A percentile compares a stretch with the other conserved stretches of the same genome.
These are phyloP conservation scores for Albula glossodonta DNA, from an alignment of 2,113 vertebrate species.

Conservation along the genomic window DNA sequence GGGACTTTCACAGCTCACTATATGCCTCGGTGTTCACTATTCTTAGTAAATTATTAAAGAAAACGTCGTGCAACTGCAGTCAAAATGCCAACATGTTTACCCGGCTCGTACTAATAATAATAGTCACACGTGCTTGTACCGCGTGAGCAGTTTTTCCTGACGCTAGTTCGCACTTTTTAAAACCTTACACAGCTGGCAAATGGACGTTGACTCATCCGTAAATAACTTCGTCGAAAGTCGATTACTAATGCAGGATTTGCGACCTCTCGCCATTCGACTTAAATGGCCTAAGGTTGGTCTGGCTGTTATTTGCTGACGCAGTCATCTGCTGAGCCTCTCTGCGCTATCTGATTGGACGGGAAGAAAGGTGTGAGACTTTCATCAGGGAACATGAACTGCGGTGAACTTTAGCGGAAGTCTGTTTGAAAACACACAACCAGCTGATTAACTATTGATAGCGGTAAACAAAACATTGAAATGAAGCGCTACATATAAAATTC, in stretches of 20 bases:
- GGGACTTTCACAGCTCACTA: background rate
- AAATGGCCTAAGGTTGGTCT: background rate
- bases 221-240: background rate
- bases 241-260: background rate
- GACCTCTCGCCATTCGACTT: background rate
- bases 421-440: background rate
- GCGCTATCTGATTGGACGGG: conserved; percentile 59
- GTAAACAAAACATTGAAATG: background rate
- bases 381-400: conserved; percentile 18
- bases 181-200: background rate
- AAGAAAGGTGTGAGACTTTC: conserved; percentile 28
- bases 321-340: conserved; percentile 10
- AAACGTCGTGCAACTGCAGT: background rate
- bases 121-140: background rate
- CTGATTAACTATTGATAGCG: background rate
- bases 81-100: background rate
- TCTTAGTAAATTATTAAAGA: background rate
- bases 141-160: background rate
- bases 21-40: background rate
- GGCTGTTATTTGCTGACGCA: conserved; percentile 41
- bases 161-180: background rate
- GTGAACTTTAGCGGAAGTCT: conserved; percentile 31
- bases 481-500: background rate
- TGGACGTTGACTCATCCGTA: background rate
- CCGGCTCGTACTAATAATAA: background rate